These are phyloP conservation scores for Heliconius congener DNA, from an alignment of 1,140 invertebrate genomes.

Conservation along the genomic window DNA sequence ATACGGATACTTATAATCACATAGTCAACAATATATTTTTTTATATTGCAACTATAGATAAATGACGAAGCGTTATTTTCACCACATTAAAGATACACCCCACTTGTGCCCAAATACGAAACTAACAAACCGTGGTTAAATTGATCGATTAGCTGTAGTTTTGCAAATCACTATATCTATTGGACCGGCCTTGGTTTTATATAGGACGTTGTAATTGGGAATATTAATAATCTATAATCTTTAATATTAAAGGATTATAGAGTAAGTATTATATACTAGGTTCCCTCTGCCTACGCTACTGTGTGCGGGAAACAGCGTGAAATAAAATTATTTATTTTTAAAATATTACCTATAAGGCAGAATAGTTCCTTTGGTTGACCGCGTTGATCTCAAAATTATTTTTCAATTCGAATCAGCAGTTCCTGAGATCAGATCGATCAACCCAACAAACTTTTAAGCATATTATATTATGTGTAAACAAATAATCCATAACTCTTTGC, in stretches of 20 bases:
- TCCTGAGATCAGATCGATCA: too few species aligned
- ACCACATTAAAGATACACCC: slow-evolving; percentile 51
- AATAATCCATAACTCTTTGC: not conserved
- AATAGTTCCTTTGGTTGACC: too few species aligned
- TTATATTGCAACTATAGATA: slow-evolving; percentile 25
- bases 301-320: too few species aligned
- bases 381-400: too few species aligned
- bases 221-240: not conserved
- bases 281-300: too few species aligned
- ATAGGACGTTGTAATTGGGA: not conserved
- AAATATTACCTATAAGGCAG: too few species aligned
- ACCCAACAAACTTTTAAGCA: too few species aligned
- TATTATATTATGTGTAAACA: not conserved
- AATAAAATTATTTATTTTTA: too few species aligned
- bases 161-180: slow-evolving; percentile 55
- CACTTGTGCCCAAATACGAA: slow-evolving; percentile 44
- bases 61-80: slow-evolving; percentile 64
- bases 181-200: slow-evolving; percentile 1
- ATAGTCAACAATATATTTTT: not conserved
- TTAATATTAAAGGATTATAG: too few species aligned
- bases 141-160: slow-evolving; percentile 72
- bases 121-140: slow-evolving; percentile 76
- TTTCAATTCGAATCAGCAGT: too few species aligned
- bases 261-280: too few species aligned
- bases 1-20: too few species aligned